Evolutionary conservation across 2,797 vertebrate species (phyloP), one percentile per base, ranked within the genome.

Genomic region (Microhierax caerulescens): DNA sequence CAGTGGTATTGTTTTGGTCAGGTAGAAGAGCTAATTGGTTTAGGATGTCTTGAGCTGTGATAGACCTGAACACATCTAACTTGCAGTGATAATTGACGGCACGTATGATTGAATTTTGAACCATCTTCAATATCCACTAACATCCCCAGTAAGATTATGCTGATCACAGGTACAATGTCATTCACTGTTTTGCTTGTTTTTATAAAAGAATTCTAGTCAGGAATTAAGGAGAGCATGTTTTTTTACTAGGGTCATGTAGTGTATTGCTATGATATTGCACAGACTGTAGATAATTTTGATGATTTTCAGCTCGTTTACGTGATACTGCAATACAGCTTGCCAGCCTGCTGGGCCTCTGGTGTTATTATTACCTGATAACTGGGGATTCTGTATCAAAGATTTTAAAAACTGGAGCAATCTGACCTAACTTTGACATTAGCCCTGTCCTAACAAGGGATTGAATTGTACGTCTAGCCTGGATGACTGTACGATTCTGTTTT

Each of bases 371-470:
- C 27, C 41, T 75, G 72, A 32, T 67, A 85, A 82, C 16, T 50
- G 36, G n/a, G 84, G 27, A 51, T 69, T 88, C 65, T 68, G 41
- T 80, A 64, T 36, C 65, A 48, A 72, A 86, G 43, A 56, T 34
- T 94, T 88, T 83, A 64, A 85, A 60, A 95, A 88, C 51, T 53
- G 67, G 74, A 90, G 60, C 75, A 90, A 67, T 14, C n/a, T 94
- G 78, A 88, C 68, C 87, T 88, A 28, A 27, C n/a, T 79, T 80
- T 92, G 80, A 78, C 76, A 45, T 85, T 37, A 56, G 39, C 45
- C 37, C 12, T 80, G 28, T 79, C 45, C 36, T 91, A 64, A 45
- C 10, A 48, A 47, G 53, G 57, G 59, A n/a, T 45, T 37, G 57
- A 88, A 36, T 24, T 81, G 48, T 30, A 18, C 34, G 91, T 93